These are phyloP conservation scores for Drosophila cardini DNA, from an alignment of 1,140 invertebrate species.

Conservation along the genomic window DNA sequence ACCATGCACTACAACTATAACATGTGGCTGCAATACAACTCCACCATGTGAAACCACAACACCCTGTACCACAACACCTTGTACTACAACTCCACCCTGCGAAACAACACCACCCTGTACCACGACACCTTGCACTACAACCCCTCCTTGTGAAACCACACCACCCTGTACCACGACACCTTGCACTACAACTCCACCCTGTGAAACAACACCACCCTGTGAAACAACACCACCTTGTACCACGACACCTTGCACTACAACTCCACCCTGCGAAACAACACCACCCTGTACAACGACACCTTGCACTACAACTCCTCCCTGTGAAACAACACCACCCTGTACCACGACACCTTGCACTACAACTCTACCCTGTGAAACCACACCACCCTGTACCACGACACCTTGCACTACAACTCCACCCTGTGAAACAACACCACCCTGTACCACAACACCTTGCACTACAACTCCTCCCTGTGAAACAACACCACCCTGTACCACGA, in stretches of 20 bases:
- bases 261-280: conserved; percentile 3
- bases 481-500: neutral
- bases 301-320: conserved; percentile 9
- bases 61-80: conserved; percentile 9
- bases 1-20: conserved; percentile 20
- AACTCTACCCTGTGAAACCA: neutral
- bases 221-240: conserved; percentile 4
- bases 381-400: neutral
- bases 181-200: neutral
- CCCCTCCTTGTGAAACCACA: neutral
- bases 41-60: neutral
- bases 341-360: neutral
- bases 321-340: neutral
- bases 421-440: neutral
- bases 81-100: conserved; percentile 12
- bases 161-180: conserved; percentile 2
- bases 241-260: conserved; percentile 2
- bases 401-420: neutral
- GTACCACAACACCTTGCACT: neutral
- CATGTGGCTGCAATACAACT: neutral
- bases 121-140: neutral
- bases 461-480: neutral
- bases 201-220: too few species aligned
- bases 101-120: neutral
- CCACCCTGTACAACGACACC: conserved; percentile 3